Evolutionary conservation across 2,113 vertebrate genomes (phyloP).

Genomic region (Meles meles): DNA sequence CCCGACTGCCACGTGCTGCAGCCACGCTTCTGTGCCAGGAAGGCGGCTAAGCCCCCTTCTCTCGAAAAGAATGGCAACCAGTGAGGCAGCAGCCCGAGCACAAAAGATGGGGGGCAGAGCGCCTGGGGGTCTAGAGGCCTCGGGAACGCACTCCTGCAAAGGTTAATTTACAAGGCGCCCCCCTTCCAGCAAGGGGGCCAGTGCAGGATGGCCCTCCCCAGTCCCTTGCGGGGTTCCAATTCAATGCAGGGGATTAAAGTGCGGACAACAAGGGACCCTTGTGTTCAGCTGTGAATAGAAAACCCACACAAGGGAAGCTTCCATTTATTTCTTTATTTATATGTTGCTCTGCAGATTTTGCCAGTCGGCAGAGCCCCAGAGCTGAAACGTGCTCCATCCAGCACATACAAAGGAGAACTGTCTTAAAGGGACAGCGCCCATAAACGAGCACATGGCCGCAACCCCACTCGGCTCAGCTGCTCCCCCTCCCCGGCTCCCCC

Average conservation of each 20-base stretch:
- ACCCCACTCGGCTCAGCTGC: too few relatives aligned
- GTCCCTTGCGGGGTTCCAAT: constrained; percentile 14
- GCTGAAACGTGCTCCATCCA: constrained; percentile 26
- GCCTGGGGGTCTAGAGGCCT: not conserved
- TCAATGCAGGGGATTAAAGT: constrained; percentile 41
- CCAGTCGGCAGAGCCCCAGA: constrained; percentile 39
- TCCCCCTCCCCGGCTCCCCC: too few relatives aligned
- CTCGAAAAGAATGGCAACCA: not conserved
- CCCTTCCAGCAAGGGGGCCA: not conserved
- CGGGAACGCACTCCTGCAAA: not conserved
- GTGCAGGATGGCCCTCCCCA: not conserved
- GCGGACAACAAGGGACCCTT: constrained; percentile 61
- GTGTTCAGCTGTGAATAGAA: constrained; percentile 51
- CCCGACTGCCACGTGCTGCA: constrained; percentile 17
- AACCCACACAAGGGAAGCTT: constrained; percentile 66
- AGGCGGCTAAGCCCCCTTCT: not conserved
- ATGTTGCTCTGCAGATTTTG: constrained; percentile 62
- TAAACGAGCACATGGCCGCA: not conserved
- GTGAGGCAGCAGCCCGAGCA: not conserved
- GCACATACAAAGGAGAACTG: constrained; percentile 46
- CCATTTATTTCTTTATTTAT: constrained; percentile 42
- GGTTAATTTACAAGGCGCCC: not conserved
- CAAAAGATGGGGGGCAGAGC: not conserved
- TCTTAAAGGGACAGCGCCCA: constrained; percentile 63
- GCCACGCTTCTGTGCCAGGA: constrained; percentile 13